Base-by-base conservation (phyloP, 2,797 vertebrate species). In the Tenualosa thibaudeaui region DNA sequence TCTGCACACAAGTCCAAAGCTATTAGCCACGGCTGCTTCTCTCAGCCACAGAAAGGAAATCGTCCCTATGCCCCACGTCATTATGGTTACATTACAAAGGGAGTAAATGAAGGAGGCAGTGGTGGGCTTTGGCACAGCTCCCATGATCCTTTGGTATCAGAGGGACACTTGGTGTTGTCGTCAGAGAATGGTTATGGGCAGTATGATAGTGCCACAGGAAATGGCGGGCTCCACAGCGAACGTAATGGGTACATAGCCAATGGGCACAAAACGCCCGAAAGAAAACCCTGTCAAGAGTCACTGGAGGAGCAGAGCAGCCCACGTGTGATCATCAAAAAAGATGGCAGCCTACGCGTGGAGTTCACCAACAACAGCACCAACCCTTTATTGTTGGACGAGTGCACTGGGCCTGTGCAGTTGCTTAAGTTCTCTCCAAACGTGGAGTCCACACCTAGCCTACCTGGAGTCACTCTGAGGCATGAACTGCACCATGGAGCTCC, bases 271-370 rank as follows among this genome's bases (percentile, higher is more conserved):
- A 93, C 92, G 0, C 91, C 93, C 0, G 95, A 96, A 53, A 90
- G 92, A 40, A 17, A 88, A 8, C 84, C 88, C 7, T 88, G 90
- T 82, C 53, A 90, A 3, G 92, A 0, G 51, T 65, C 84, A 50
- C 92, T 94, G 17, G 96, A 95, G 88, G 95, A 95, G 86, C 95
- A 95, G 58, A 96, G 93, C 88, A 99, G 98, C 89, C 98, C 98
- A 0, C 92, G 96, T 87, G 98, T 99, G 92, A 96, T 98, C 84
- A 99, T 99, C 92, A 98, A 96, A 89, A 93, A 98, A 89, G 97
- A 98, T 0, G 96, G 97, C 5, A 97, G 96, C 86, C 91, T 98
- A 88, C 93, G 96, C 84, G 97, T 98, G 0, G 97, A 97, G 92
- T 98, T 98, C 88, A 96, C 96, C 89, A 97, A 92, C 22, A 91